phyloP scores from a whole-genome alignment of 2,888 invertebrate species.

The Spisula subtruncata region DNA sequence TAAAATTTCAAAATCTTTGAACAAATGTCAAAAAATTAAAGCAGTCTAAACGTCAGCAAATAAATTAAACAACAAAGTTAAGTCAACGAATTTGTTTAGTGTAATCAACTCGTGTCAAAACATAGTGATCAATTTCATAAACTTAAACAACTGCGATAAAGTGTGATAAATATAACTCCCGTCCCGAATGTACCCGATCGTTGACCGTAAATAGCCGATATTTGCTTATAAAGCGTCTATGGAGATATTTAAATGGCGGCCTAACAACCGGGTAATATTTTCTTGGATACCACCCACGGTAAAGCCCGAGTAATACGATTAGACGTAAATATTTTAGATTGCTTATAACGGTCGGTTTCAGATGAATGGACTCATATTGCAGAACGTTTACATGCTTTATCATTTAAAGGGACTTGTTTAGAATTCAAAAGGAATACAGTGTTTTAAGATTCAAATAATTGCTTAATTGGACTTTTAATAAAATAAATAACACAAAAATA shows the following conservation, averaged over 20 bases:
- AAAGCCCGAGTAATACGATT: slow-evolving; percentile 47
- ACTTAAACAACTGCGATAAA: slow-evolving; percentile 35
- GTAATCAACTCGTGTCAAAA: slow-evolving; percentile 24
- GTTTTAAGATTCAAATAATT: neutral
- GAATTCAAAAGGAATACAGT: slow-evolving; percentile 7
- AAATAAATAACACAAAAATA: neutral
- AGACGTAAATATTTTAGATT: slow-evolving; percentile 45
- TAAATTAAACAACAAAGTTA: no score
- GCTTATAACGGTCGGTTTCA: slow-evolving; percentile 36
- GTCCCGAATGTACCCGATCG: slow-evolving; percentile 57
- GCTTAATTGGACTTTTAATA: neutral
- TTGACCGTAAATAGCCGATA: slow-evolving; percentile 59
- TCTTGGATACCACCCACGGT: slow-evolving; percentile 50
- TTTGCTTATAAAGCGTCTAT: slow-evolving; percentile 70
- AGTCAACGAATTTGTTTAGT: neutral
- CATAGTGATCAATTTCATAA: slow-evolving; percentile 35
- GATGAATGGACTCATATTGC: slow-evolving; percentile 36
- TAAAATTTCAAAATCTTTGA: neutral
- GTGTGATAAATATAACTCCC: slow-evolving; percentile 25
- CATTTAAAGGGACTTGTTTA: slow-evolving; percentile 9
- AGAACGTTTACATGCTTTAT: slow-evolving; percentile 12
- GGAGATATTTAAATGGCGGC: slow-evolving; percentile 69
- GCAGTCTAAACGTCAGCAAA: neutral
- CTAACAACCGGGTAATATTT: slow-evolving; percentile 68
- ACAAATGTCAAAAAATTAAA: neutral